Percentiles rank a stretch among this genome's conserved stretches.
phyloP scores from a whole-genome alignment of 2,888 invertebrate species.

The Tachina lurida region DNA sequence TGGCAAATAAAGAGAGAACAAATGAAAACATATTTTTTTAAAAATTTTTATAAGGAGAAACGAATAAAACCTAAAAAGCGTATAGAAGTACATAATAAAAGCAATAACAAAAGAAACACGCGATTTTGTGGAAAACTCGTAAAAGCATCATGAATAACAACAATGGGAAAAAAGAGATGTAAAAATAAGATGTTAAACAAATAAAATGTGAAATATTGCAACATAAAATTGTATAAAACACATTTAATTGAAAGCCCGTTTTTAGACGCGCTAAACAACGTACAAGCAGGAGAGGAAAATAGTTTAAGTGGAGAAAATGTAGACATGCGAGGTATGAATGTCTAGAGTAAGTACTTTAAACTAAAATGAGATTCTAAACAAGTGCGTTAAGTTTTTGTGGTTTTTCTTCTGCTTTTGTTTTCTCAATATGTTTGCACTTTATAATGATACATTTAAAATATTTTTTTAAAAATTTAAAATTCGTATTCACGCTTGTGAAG shows the following conservation, averaged over 20 bases:
- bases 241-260: conserved; percentile 34
- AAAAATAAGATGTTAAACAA: conserved; percentile 24
- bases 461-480: neutral
- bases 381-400: conserved; percentile 41
- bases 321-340: neutral
- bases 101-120: conserved; percentile 1
- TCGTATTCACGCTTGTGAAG: no score
- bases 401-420: neutral
- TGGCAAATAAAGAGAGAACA: neutral
- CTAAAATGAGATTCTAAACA: conserved; percentile 26
- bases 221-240: conserved; percentile 23
- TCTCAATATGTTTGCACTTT: conserved; percentile 35
- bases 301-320: neutral
- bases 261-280: conserved; percentile 20
- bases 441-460: neutral
- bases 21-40: conserved; percentile 9
- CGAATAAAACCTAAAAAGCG: conserved; percentile 65
- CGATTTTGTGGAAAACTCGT: conserved; percentile 33
- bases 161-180: neutral
- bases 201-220: conserved; percentile 45
- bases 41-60: conserved; percentile 1
- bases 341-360: neutral
- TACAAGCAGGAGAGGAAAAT: neutral
- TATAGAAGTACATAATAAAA: conserved; percentile 27
- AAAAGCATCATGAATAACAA: conserved; percentile 29